Percentiles rank a stretch among this genome's conserved stretches.
phyloP scores from a whole-genome alignment of 1,140 invertebrate genomes.

The Druon quercuslanigerum region DNA sequence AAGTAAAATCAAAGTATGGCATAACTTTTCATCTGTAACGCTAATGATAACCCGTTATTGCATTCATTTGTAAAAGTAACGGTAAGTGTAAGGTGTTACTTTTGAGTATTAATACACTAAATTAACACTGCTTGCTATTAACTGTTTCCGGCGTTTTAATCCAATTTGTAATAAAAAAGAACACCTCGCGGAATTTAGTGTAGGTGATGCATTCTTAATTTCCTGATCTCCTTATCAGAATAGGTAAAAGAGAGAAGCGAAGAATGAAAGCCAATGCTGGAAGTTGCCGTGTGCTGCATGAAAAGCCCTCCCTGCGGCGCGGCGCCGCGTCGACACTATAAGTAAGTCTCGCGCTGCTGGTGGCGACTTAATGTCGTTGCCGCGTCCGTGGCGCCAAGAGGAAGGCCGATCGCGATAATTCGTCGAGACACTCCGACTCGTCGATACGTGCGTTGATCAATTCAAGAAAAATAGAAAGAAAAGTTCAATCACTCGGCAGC shows the following conservation, averaged over 20 bases:
- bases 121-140: not conserved
- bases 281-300: constrained; percentile 33
- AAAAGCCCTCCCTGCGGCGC: constrained; percentile 57
- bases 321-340: constrained; percentile 68
- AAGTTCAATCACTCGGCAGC: not conserved
- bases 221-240: not conserved
- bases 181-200: not conserved
- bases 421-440: constrained; percentile 47
- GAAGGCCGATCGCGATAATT: constrained; percentile 63
- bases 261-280: constrained; percentile 17
- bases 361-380: constrained; percentile 72
- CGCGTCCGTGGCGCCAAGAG: constrained; percentile 73
- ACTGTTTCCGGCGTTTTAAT: too few species aligned
- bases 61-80: too few species aligned
- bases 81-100: too few species aligned
- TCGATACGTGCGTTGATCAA: constrained; percentile 45
- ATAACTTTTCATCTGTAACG: too few species aligned
- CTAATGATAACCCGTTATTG: too few species aligned
- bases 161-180: not conserved
- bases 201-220: not conserved
- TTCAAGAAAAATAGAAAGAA: not conserved
- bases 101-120: not conserved
- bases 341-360: constrained; percentile 71
- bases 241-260: constrained; percentile 3
- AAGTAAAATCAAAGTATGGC: too few species aligned